phyloP scores from a whole-genome alignment of 2,797 vertebrate genomes.

The Poliocrania exsul region DNA sequence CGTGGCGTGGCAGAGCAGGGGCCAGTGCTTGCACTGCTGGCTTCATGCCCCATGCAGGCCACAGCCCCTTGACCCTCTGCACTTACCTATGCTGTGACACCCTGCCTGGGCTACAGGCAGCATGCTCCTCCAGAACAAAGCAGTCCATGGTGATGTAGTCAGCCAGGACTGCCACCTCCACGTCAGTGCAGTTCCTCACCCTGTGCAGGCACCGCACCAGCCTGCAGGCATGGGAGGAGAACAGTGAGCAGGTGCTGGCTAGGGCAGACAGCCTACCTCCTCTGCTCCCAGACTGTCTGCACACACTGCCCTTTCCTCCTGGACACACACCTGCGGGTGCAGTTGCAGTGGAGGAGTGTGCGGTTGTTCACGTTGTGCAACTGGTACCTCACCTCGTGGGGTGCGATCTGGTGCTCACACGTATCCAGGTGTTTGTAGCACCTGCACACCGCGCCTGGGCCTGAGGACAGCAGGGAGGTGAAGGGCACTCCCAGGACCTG shows the following conservation, averaged over 20 bases:
- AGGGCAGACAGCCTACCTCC: not conserved
- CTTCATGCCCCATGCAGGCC: not conserved
- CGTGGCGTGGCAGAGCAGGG: not conserved
- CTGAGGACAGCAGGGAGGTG: not conserved
- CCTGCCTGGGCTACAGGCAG: constrained; percentile 57
- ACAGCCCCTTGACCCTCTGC: rapidly evolving
- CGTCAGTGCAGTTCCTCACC: not conserved
- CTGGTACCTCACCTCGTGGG: constrained; percentile 77
- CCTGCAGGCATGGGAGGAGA: constrained; percentile 50
- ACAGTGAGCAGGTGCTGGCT: not conserved
- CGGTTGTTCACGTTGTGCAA: constrained; percentile 71
- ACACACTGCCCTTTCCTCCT: not conserved
- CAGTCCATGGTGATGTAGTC: constrained; percentile 75
- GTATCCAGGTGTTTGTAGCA: constrained; percentile 76
- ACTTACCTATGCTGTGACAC: not conserved
- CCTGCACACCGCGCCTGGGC: constrained; percentile 30
- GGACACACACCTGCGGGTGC: constrained; percentile 78
- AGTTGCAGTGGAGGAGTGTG: constrained; percentile 87
- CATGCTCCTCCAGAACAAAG: constrained; percentile 71
- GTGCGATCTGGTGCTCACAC: constrained; percentile 78
- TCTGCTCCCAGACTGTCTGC: not conserved
- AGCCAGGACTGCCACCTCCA: constrained; percentile 67
- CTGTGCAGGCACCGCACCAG: constrained; percentile 73
- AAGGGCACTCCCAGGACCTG: not conserved
- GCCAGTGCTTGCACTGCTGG: rapidly evolving